These are phyloP conservation scores for Etheostoma spectabile DNA, from an alignment of 2,113 vertebrate species.

Conservation along the genomic window DNA sequence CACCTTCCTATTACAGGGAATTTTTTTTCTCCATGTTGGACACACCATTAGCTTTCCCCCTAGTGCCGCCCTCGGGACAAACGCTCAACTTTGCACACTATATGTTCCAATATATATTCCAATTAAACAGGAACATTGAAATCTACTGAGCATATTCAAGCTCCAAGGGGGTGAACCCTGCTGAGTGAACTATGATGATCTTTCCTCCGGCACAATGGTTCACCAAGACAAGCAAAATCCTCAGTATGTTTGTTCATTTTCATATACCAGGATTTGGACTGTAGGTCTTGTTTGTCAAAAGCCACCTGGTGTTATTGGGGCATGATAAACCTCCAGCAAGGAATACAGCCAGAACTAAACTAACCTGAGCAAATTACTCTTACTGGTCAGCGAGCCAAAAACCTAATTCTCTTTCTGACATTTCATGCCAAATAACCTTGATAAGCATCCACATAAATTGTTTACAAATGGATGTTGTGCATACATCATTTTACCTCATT, in stretches of 20 bases:
- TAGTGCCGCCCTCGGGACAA: not conserved
- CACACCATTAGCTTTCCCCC: not conserved
- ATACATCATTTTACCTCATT: constrained; percentile 41
- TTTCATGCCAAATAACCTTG: constrained; percentile 50
- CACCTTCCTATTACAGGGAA: not conserved
- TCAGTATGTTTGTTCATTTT: not conserved
- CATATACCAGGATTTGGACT: not conserved
- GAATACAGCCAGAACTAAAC: constrained; percentile 18
- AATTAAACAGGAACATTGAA: not conserved
- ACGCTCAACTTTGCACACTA: not conserved
- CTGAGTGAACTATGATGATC: not conserved
- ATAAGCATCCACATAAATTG: constrained; percentile 53
- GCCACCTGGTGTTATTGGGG: too few relatives aligned
- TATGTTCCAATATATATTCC: not conserved
- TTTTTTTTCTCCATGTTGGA: not conserved
- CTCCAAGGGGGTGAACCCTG: not conserved
- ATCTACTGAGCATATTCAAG: not conserved
- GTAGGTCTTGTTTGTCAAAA: not conserved
- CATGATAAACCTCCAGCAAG: constrained; percentile 3
- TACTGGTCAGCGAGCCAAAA: constrained; percentile 42
- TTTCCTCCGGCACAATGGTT: not conserved
- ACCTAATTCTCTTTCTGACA: constrained; percentile 37
- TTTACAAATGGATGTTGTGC: constrained; percentile 49
- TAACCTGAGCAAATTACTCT: constrained; percentile 40
- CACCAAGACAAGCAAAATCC: not conserved